phyloP scores from a whole-genome alignment of 1,140 invertebrate genomes.

The Leucophenga varia region DNA sequence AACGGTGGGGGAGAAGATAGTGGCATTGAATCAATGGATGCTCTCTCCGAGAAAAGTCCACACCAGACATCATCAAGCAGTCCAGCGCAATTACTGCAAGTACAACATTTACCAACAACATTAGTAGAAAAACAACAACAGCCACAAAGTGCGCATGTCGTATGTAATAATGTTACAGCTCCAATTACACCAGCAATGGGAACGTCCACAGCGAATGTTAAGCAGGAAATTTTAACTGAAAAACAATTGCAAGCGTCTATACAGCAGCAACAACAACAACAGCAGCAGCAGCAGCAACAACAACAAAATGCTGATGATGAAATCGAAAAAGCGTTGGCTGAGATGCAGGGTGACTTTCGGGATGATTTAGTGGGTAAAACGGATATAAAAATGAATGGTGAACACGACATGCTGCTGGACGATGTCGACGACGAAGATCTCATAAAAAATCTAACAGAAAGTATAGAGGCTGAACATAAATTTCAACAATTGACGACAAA shows the following conservation, averaged over 20 bases:
- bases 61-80: slow-evolving; percentile 70
- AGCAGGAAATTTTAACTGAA: too few species aligned
- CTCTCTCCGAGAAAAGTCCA: slow-evolving; percentile 86
- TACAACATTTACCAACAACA: slow-evolving; percentile 53
- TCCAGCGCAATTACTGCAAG: slow-evolving; percentile 33
- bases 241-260: too few species aligned
- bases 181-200: background rate
- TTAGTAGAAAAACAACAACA: slow-evolving; percentile 39
- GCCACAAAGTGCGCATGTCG: slow-evolving; percentile 3
- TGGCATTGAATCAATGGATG: slow-evolving; percentile 91
- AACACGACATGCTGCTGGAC: slow-evolving; percentile 34
- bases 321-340: slow-evolving; percentile 67
- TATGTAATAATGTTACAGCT: slow-evolving; percentile 1
- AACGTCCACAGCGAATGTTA: background rate
- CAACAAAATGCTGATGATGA: slow-evolving; percentile 58
- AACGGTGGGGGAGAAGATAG: slow-evolving; percentile 78
- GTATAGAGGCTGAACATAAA: slow-evolving; percentile 12
- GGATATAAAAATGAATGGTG: slow-evolving; percentile 37
- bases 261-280: slow-evolving; percentile 40
- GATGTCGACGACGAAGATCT: slow-evolving; percentile 44
- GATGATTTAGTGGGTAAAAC: slow-evolving; percentile 25
- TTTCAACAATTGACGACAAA: background rate
- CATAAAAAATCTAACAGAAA: slow-evolving; percentile 47
- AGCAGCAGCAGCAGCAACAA: slow-evolving; percentile 55
- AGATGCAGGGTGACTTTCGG: slow-evolving; percentile 63